Evolutionary conservation across 1,140 invertebrate species (phyloP), one percentile per base, ranked within the genome.

Genomic region (Drosophila lini): DNA sequence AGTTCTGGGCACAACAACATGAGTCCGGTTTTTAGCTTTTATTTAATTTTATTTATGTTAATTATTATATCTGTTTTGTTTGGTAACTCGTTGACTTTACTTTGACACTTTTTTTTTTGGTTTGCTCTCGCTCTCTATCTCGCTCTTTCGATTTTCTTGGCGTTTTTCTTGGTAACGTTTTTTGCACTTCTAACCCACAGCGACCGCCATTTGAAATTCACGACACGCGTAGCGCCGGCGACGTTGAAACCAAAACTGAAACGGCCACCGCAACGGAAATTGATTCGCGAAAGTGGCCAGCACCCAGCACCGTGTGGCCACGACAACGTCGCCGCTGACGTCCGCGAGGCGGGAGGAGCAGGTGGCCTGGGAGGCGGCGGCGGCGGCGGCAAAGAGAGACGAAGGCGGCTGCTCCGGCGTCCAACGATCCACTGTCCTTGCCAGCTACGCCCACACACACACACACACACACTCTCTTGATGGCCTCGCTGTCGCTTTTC

Each of bases 231-330:
- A 71, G 67, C 81, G 84, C 78, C 65, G 55, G 74, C 84, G 70
- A 89, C 84, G 84, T 80, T 89, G 80, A 89, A 89, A 89, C 69
- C 78, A 89, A 89, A 89, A 89, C 84, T 89, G 84, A 88, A 88
- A 80, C 80, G 80, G 85, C 84, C 77, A 89, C 84, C 80, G 85
- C 84, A 89, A 84, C 84, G 85, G 84, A 89, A 89, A 89, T 89
- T 89, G 84, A 89, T 89, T 89, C 85, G 84, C 83, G 65, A 86
- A 86, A 76, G 82, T 86, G 82, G 62, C 80, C 76, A 64, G 61
- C 52, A 50, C 65, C 80, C 76, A 64, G 61, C 52, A 47, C 65
- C 45, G 71, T 61, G 69, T 55, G 69, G 52, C 57, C 52, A 65
- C 65, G 65, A 58, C 44, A 42, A 63, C 83, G 67, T 45, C 60